These are phyloP conservation scores for Mormoops blainvillei DNA, from an alignment of 2,113 vertebrate genomes.

Conservation along the genomic window DNA sequence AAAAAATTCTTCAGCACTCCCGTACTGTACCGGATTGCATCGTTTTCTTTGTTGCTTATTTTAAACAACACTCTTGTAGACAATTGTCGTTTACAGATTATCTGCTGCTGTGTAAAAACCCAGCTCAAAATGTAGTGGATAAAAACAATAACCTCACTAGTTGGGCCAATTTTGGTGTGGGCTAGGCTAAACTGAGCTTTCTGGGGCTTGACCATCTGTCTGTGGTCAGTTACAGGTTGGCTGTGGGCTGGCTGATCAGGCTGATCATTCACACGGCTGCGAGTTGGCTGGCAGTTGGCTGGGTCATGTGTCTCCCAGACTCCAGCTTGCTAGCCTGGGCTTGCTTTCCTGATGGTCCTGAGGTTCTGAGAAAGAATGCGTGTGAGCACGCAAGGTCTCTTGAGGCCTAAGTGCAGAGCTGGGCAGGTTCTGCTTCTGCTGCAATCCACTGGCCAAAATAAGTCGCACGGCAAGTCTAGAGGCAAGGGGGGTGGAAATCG, in stretches of 20 bases:
- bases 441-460: not conserved
- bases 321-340: not conserved
- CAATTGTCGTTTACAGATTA: not conserved
- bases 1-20: not conserved
- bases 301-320: not conserved
- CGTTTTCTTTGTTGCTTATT: conserved; percentile 41
- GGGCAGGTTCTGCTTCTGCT: not conserved
- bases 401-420: not conserved
- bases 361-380: not conserved
- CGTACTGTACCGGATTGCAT: not conserved
- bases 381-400: not conserved
- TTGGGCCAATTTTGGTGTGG: not conserved
- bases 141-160: not conserved
- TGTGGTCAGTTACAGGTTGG: not conserved
- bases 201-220: not conserved
- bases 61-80: not conserved
- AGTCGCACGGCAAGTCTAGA: not conserved
- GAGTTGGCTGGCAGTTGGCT: not conserved
- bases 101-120: not conserved
- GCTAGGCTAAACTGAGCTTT: not conserved
- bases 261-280: not conserved
- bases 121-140: not conserved
- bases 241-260: not conserved
- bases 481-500: not conserved
- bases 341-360: not conserved